Conservation (phyloP, 1,140 invertebrate genomes). For the Trichomalopsis sarcophagae region DNA sequence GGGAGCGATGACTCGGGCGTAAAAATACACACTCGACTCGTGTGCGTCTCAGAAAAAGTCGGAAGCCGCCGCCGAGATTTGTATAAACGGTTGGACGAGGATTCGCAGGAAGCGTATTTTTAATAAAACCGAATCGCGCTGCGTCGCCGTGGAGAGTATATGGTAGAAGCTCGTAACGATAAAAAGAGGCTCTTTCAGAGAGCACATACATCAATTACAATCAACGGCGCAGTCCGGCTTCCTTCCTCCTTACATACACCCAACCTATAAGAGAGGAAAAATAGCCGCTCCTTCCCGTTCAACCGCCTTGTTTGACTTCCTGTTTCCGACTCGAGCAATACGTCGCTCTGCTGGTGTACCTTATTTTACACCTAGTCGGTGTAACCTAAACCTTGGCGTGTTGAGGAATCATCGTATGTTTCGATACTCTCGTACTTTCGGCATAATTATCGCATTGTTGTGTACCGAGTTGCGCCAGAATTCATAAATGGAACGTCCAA, state of each 20-base stretch:
- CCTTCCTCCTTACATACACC: neutral
- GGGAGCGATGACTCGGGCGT: constrained; percentile 73
- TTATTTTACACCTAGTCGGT: neutral
- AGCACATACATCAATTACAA: neutral
- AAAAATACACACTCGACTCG: constrained; percentile 66
- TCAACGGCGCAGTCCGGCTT: neutral
- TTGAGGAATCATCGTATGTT: too few relatives aligned
- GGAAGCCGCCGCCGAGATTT: constrained; percentile 52
- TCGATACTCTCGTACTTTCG: too few relatives aligned
- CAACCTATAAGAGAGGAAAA: neutral
- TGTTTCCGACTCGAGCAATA: constrained; percentile 38
- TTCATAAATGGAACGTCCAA: neutral
- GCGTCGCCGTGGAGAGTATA: too few relatives aligned
- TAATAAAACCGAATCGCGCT: too few relatives aligned
- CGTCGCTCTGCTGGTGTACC: neutral
- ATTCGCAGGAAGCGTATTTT: constrained; percentile 41
- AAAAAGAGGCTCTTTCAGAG: neutral
- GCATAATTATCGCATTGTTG: too few relatives aligned
- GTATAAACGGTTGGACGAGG: constrained; percentile 48
- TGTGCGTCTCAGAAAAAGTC: constrained; percentile 55
- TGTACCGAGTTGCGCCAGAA: too few relatives aligned
- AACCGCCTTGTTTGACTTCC: constrained; percentile 24
- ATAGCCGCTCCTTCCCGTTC: constrained; percentile 10
- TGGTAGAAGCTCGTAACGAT: constrained; percentile 46
- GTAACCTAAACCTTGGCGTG: constrained; percentile 63